phyloP scores from a whole-genome alignment of 53 echinoderm and acorn worm genomes.

The Paracentrotus lividus region DNA sequence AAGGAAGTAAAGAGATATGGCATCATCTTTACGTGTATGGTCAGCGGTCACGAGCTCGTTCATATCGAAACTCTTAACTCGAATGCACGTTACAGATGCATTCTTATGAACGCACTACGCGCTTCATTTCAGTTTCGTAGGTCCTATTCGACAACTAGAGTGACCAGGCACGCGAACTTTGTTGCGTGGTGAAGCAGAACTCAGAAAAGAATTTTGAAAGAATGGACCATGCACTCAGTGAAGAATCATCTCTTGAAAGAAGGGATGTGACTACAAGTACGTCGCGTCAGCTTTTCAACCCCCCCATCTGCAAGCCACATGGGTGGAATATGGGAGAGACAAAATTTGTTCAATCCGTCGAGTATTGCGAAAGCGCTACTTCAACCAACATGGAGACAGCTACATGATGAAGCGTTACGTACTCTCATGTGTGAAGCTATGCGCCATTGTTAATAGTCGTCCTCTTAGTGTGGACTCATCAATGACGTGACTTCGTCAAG shows the following conservation, averaged over 20 bases:
- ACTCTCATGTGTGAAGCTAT: slow-evolving; percentile 77
- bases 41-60: slow-evolving; percentile 82
- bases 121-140: slow-evolving; percentile 71
- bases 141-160: slow-evolving; percentile 75
- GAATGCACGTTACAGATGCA: slow-evolving; percentile 74
- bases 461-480: no score
- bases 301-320: slow-evolving; percentile 69
- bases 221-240: slow-evolving; percentile 62
- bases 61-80: slow-evolving; percentile 75
- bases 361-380: slow-evolving; percentile 73
- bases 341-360: slow-evolving; percentile 75
- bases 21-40: slow-evolving; percentile 79
- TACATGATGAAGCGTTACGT: slow-evolving; percentile 82
- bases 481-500: slow-evolving; percentile 70
- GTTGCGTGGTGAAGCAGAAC: slow-evolving; percentile 77
- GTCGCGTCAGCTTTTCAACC: slow-evolving; percentile 74
- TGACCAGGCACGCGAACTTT: slow-evolving; percentile 78
- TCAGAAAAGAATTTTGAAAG: no score
- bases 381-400: slow-evolving; percentile 67
- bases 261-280: slow-evolving; percentile 74
- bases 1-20: slow-evolving; percentile 80
- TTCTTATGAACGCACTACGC: slow-evolving; percentile 82
- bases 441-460: slow-evolving; percentile 80
- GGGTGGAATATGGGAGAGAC: slow-evolving; percentile 82
- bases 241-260: slow-evolving; percentile 48